Evolutionary conservation across 1,140 invertebrate genomes (phyloP).

Genomic region (Calliopsis andreniformis): DNA sequence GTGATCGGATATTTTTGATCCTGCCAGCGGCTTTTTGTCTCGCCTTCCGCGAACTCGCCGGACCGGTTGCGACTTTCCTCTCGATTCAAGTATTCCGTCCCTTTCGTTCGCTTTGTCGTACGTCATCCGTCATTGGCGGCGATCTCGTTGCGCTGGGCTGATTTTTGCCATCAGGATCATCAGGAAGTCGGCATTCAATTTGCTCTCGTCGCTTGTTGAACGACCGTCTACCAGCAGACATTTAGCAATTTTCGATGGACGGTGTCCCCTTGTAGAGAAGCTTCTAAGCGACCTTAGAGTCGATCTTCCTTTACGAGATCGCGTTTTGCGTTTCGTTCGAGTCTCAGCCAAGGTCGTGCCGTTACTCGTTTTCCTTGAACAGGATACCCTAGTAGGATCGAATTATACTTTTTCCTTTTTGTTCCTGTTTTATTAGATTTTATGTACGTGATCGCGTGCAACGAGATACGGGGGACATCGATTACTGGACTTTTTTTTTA

Average conservation of each 20-base stretch:
- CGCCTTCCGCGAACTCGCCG: slow-evolving; percentile 48
- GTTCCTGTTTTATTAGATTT: slow-evolving; percentile 3
- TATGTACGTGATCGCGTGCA: slow-evolving; percentile 44
- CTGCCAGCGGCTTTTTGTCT: slow-evolving; percentile 46
- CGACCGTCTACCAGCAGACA: neutral
- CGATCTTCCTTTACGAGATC: no score
- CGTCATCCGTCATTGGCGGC: slow-evolving; percentile 51
- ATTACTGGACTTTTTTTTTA: neutral
- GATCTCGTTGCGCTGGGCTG: slow-evolving; percentile 29
- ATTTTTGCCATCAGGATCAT: slow-evolving; percentile 5
- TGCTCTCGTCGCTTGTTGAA: neutral
- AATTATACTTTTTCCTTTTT: neutral
- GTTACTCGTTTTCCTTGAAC: neutral
- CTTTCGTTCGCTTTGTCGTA: slow-evolving; percentile 22
- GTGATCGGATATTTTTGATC: slow-evolving; percentile 64
- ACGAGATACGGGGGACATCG: slow-evolving; percentile 11
- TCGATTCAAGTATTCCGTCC: slow-evolving; percentile 42
- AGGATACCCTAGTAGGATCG: neutral
- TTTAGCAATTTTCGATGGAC: neutral
- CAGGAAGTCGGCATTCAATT: slow-evolving; percentile 20
- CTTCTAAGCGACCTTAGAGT: no score
- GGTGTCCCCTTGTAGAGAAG: no score
- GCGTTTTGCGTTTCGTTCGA: no score
- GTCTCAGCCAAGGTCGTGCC: slow-evolving; percentile 12
- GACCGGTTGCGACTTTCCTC: slow-evolving; percentile 59